Conservation (phyloP, 2,888 invertebrate genomes). For the Deroplatys truncata region DNA sequence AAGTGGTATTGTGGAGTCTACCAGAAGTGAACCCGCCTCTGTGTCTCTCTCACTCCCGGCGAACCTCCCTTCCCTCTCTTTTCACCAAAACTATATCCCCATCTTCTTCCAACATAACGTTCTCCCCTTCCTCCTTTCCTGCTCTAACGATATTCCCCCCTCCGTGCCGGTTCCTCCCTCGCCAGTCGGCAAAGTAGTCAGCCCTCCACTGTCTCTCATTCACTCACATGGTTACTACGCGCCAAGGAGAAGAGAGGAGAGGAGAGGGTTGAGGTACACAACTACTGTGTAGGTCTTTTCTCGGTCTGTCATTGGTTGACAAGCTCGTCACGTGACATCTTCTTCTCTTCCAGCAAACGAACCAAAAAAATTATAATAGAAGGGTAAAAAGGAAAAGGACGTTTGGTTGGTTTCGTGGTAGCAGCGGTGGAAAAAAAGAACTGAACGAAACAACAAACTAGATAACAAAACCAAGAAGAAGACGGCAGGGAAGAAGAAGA, state of each 20-base stretch:
- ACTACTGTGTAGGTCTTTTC: neutral
- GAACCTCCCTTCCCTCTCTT: slow-evolving; percentile 1
- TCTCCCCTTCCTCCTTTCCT: neutral
- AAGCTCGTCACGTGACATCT: slow-evolving; percentile 20
- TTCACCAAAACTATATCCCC: slow-evolving; percentile 11
- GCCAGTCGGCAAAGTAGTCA: neutral
- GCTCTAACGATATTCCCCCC: neutral
- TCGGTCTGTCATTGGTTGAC: slow-evolving; percentile 24
- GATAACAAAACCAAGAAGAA: neutral
- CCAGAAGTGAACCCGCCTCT: neutral
- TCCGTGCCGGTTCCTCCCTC: neutral
- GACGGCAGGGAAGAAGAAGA: neutral
- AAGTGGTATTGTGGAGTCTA: neutral
- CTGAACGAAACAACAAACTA: slow-evolving; percentile 11
- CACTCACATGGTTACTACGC: slow-evolving; percentile 17
- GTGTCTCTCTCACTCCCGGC: neutral
- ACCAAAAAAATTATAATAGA: slow-evolving; percentile 16
- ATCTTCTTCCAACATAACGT: neutral
- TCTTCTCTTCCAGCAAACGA: slow-evolving; percentile 16
- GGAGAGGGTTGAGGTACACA: slow-evolving; percentile 20
- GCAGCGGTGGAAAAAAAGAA: neutral
- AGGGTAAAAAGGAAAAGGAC: neutral
- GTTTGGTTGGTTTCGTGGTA: neutral
- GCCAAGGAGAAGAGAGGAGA: neutral
- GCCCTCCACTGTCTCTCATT: slow-evolving; percentile 11